phyloP scores from a whole-genome alignment of 2,888 invertebrate genomes.

The Conomelus anceps region DNA sequence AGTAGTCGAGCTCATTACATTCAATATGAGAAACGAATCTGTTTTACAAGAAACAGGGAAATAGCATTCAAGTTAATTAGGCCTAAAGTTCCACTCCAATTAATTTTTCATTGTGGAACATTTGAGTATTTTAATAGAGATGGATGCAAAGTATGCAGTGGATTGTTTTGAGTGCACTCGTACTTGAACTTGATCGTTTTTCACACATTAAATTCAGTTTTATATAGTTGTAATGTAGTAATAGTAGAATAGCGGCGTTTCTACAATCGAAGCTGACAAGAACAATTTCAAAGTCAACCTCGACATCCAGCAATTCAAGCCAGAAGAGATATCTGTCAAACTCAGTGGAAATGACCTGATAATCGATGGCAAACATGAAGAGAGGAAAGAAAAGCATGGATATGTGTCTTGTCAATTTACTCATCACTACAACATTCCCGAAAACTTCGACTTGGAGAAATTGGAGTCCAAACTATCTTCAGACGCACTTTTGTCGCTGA shows the following conservation, averaged over 20 bases:
- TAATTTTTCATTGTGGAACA: too few species aligned
- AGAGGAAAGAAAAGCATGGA: conserved; percentile 42
- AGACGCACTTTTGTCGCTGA: conserved; percentile 40
- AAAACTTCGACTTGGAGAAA: conserved; percentile 40
- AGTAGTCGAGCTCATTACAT: neutral
- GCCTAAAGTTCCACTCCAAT: too few species aligned
- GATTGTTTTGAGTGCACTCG: too few species aligned
- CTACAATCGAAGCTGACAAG: conserved; percentile 31
- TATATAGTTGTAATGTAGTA: too few species aligned
- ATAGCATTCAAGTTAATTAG: neutral
- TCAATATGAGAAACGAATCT: neutral
- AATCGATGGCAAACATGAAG: conserved; percentile 44
- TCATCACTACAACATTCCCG: conserved; percentile 42
- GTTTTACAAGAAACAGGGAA: neutral
- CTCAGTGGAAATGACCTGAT: conserved; percentile 41
- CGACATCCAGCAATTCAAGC: conserved; percentile 43
- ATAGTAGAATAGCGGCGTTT: conserved; percentile 35
- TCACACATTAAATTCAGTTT: too few species aligned
- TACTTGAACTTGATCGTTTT: too few species aligned
- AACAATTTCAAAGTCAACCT: conserved; percentile 38
- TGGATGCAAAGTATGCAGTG: too few species aligned
- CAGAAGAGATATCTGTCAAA: conserved; percentile 44
- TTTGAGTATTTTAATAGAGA: too few species aligned
- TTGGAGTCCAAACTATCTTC: conserved; percentile 41
- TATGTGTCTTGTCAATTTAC: conserved; percentile 43